These are phyloP conservation scores for Carterocephalus palaemon DNA, from an alignment of 2,888 invertebrate genomes.

Conservation along the genomic window DNA sequence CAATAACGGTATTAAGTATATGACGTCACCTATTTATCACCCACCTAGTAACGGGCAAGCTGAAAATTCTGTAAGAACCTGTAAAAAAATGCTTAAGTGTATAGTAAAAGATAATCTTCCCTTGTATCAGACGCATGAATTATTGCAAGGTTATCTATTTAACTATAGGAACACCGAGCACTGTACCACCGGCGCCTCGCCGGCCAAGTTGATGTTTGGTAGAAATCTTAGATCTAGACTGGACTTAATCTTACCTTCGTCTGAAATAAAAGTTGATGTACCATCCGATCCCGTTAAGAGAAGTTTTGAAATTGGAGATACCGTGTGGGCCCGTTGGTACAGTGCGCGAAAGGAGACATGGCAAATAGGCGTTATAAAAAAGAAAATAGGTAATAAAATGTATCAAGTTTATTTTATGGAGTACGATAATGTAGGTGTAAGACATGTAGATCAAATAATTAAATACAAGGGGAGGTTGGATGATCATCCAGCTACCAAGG, in stretches of 20 bases:
- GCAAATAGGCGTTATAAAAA: not conserved
- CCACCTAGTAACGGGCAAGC: constrained; percentile 33
- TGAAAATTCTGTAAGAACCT: constrained; percentile 24
- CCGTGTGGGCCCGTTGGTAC: constrained; percentile 1
- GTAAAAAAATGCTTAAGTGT: constrained; percentile 25
- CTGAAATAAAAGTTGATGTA: not conserved
- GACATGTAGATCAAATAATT: not conserved
- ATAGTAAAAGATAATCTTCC: constrained; percentile 1
- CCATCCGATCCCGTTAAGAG: not conserved
- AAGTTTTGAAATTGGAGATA: not conserved
- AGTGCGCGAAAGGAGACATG: not conserved
- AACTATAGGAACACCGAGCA: constrained; percentile 8
- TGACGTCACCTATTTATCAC: constrained; percentile 34
- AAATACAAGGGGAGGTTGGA: not conserved
- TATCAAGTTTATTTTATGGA: not conserved
- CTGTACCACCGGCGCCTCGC: constrained; percentile 2
- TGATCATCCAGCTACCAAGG: too few relatives aligned
- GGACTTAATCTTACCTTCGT: not conserved
- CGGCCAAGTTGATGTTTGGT: constrained; percentile 5
- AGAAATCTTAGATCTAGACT: not conserved
- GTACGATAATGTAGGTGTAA: not conserved
- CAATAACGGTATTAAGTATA: constrained; percentile 28
- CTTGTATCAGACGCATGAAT: not conserved
- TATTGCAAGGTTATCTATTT: constrained; percentile 4
- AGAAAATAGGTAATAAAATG: constrained; percentile 1